Evolutionary conservation across 2,888 invertebrate genomes (phyloP), one percentile per base, ranked within the genome.

Genomic region (Resseliella maxima): DNA sequence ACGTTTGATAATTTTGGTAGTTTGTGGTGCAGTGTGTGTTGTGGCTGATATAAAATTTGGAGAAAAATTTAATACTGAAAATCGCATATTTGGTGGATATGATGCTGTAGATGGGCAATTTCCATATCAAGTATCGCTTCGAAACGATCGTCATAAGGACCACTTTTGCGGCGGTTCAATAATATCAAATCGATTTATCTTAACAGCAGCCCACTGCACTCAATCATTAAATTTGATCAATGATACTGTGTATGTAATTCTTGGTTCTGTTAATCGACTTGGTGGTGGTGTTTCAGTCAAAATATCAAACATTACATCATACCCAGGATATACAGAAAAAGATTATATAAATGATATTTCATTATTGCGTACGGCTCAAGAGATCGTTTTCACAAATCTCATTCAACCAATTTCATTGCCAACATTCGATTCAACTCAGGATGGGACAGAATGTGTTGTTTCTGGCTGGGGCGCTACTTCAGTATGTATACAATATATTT

Each of bases 101-200:
- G 27, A 59, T 24, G 59, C 59, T 12, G 5, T 2, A 27, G 59
- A 59, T 5, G 59, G 59, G 15, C 36, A 36, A 81, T 36, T 81
- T 18, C 81, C 36, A 8, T 36, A 81, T 81, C 81, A 81, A 36
- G 81, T 35, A 18, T 81, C 36, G 27, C 24, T 64, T 24, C 64
- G 64, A 27, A 27, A 5, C n/a, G n/a, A n/a, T n/a, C n/a, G n/a
- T 6, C 8, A 24, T 27, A 27, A 27, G 1, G 3, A 64, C 8
- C 81, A 81, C 35, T 81, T 81, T 36, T 81, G 81, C n/a, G 81
- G 36, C 5, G 81, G 81, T 18, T 81, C 81, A 36, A 81, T 81
- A 8, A 36, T 81, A 1, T 21, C 2, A 2, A 36, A 15, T 21
- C 15, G 21, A 21, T 81, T 81, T n/a, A 81, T 81, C 1, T 81